phyloP scores from a whole-genome alignment of 1,140 invertebrate genomes.

The Euborellia annulipes region DNA sequence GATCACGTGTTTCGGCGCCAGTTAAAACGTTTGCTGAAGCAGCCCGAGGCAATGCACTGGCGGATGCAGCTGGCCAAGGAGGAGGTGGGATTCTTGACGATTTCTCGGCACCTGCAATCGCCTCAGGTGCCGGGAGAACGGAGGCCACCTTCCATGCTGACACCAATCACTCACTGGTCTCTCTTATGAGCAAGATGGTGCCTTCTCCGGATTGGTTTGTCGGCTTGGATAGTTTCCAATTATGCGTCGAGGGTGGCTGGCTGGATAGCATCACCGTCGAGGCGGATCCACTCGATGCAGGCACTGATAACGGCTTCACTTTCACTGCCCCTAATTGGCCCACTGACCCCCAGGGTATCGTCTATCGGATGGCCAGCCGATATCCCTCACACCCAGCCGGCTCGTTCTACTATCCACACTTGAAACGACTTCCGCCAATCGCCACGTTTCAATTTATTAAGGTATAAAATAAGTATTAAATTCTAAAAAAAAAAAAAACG shows the following conservation, averaged over 20 bases:
- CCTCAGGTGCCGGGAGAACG: slow-evolving; percentile 27
- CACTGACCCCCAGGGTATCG: slow-evolving; percentile 36
- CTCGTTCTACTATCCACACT: slow-evolving; percentile 39
- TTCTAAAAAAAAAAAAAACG: too few species aligned
- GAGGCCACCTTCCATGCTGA: slow-evolving; percentile 31
- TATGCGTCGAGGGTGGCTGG: slow-evolving; percentile 47
- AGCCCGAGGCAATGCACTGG: slow-evolving; percentile 52
- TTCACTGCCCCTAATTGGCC: slow-evolving; percentile 44
- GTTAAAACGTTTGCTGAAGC: slow-evolving; percentile 71
- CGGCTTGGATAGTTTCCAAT: slow-evolving; percentile 40
- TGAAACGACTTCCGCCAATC: slow-evolving; percentile 31
- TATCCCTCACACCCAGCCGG: slow-evolving; percentile 35
- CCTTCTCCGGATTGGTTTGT: slow-evolving; percentile 57
- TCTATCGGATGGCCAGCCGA: slow-evolving; percentile 36
- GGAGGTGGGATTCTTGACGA: slow-evolving; percentile 27
- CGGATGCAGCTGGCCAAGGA: slow-evolving; percentile 31
- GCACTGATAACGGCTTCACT: slow-evolving; percentile 47
- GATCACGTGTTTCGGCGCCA: slow-evolving; percentile 49
- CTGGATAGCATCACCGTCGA: slow-evolving; percentile 37
- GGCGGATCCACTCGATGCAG: slow-evolving; percentile 45
- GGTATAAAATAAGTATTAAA: too few species aligned
- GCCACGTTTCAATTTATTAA: slow-evolving; percentile 76
- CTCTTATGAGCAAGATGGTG: too few species aligned
- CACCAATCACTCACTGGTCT: slow-evolving; percentile 26
- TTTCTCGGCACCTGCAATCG: slow-evolving; percentile 29